Evolutionary conservation across 2,797 vertebrate species (phyloP).

Genomic region (Myotis myotis): DNA sequence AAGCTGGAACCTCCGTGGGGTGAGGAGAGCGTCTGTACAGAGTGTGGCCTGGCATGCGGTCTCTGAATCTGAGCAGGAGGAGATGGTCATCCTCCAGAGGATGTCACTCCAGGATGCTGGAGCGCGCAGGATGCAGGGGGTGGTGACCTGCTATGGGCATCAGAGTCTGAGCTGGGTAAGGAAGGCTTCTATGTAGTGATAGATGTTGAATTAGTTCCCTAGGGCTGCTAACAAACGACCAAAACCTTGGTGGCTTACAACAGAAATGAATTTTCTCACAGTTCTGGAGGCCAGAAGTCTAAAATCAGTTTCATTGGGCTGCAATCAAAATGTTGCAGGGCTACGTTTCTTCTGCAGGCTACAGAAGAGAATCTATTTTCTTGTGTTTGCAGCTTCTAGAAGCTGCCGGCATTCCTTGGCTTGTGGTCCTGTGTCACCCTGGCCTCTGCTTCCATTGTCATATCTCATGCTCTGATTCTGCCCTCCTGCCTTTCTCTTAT

Average conservation of each 20-base stretch:
- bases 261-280: background rate
- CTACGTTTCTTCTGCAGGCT: background rate
- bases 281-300: background rate
- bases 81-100: background rate
- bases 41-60: background rate
- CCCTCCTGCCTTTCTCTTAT: background rate
- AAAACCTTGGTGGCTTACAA: background rate
- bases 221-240: background rate
- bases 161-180: background rate
- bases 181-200: background rate
- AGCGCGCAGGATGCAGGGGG: too few species aligned
- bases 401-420: background rate
- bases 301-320: background rate
- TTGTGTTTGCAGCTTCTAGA: background rate
- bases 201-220: background rate
- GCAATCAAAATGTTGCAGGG: background rate
- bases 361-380: background rate
- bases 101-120: rapidly evolving
- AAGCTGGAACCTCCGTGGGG: background rate
- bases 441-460: background rate
- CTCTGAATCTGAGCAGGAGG: background rate
- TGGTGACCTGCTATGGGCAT: background rate
- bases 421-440: background rate
- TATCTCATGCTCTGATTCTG: background rate
- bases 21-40: background rate